phyloP scores from a whole-genome alignment of 2,888 invertebrate genomes.

The Zygothrica quintamaculata region DNA sequence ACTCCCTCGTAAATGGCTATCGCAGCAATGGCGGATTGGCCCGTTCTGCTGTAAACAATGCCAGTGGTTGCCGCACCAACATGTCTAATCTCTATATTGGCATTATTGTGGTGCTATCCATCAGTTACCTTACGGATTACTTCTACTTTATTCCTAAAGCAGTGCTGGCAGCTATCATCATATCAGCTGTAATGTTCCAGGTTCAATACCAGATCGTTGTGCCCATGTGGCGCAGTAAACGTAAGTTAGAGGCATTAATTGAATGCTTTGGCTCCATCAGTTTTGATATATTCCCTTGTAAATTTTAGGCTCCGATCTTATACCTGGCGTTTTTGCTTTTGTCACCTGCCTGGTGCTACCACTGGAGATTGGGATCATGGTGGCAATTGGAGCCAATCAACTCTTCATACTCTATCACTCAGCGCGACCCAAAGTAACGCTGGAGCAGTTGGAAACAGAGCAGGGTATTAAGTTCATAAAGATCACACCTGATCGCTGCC shows the following conservation, averaged over 20 bases:
- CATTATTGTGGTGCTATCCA: conserved; percentile 91
- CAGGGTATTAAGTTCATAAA: conserved; percentile 90
- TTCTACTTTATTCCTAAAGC: conserved; percentile 94
- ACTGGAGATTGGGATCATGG: conserved; percentile 93
- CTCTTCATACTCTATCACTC: conserved; percentile 94
- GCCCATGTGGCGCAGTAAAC: conserved; percentile 95
- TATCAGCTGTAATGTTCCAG: conserved; percentile 95
- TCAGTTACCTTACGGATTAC: conserved; percentile 93
- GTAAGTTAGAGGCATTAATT: conserved; percentile 86
- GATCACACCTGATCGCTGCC: conserved; percentile 93
- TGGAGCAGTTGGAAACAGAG: conserved; percentile 90
- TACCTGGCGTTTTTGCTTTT: conserved; percentile 94
- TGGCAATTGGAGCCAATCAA: conserved; percentile 92
- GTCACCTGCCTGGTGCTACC: conserved; percentile 92
- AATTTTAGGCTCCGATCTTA: conserved; percentile 91
- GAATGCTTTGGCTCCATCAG: no score
- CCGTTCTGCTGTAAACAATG: conserved; percentile 93
- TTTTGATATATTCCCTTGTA: no score
- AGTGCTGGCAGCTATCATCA: conserved; percentile 93
- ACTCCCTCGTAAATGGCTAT: conserved; percentile 93
- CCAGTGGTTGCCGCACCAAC: conserved; percentile 94
- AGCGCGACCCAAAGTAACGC: conserved; percentile 93
- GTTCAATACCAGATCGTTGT: conserved; percentile 92
- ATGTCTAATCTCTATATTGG: conserved; percentile 93
- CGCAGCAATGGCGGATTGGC: conserved; percentile 93